Percentiles rank a stretch among this genome's conserved stretches.
These are phyloP conservation scores for Acronicta aceris DNA, from an alignment of 2,888 invertebrate genomes.

Conservation along the genomic window DNA sequence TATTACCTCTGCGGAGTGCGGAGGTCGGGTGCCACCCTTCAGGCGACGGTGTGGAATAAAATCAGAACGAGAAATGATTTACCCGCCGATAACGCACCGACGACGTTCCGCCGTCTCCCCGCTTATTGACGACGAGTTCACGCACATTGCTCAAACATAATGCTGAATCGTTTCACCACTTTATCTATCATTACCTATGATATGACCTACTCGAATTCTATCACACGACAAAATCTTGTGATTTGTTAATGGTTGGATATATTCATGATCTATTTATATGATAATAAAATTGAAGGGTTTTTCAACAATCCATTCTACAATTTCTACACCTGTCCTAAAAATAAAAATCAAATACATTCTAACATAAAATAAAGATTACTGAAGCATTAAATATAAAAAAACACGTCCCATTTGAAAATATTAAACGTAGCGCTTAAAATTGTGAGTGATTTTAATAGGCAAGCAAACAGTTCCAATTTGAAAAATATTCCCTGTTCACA, in stretches of 20 bases:
- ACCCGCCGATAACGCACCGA: conserved; percentile 74
- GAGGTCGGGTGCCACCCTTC: conserved; percentile 69
- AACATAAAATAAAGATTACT: not conserved
- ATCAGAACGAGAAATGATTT: conserved; percentile 84
- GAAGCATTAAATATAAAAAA: conserved; percentile 52
- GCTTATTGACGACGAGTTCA: conserved; percentile 73
- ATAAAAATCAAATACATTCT: too few relatives aligned
- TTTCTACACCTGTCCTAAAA: too few relatives aligned
- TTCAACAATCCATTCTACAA: conserved; percentile 1
- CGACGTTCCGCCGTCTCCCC: conserved; percentile 65
- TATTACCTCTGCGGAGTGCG: conserved; percentile 73
- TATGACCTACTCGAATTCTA: conserved; percentile 55
- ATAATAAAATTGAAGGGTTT: not conserved
- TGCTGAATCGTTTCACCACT: conserved; percentile 63
- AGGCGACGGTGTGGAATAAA: conserved; percentile 78
- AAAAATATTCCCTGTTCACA: conserved; percentile 87
- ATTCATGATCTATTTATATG: too few relatives aligned
- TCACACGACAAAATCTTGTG: conserved; percentile 26
- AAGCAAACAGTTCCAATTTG: conserved; percentile 85
- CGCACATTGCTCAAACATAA: conserved; percentile 76
- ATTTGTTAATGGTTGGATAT: not conserved
- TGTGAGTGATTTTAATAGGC: conserved; percentile 87
- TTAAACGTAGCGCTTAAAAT: conserved; percentile 70
- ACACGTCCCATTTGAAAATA: conserved; percentile 67
- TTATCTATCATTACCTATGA: conserved; percentile 63